phyloP scores from a whole-genome alignment of 92 coral and sea anemone genomes.

The Meandrina meandrites region DNA sequence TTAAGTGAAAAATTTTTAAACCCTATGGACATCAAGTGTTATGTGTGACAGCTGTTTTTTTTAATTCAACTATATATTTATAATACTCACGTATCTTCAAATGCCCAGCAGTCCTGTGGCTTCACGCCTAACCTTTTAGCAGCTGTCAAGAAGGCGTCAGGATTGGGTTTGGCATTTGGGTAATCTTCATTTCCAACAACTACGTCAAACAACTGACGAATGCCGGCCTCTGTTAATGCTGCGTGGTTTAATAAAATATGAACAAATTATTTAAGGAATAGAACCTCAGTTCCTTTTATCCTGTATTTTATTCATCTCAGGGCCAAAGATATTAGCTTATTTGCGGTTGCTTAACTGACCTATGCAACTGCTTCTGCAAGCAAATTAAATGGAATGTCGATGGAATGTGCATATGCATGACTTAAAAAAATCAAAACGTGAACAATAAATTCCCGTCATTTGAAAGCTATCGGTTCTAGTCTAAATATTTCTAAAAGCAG shows the following conservation, averaged over 20 bases:
- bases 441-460: background rate
- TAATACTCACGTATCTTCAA: constrained; percentile 94
- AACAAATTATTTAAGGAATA: background rate
- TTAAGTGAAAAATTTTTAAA: no score
- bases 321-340: no score
- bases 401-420: no score
- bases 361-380: no score
- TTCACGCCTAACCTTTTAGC: constrained; percentile 79
- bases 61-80: background rate
- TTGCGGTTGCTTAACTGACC: no score
- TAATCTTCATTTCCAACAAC: constrained; percentile 95
- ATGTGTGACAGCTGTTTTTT: background rate
- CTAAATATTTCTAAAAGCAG: background rate
- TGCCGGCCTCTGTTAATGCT: constrained; percentile 84
- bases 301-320: background rate
- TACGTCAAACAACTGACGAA: constrained; percentile 83
- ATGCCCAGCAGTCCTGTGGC: constrained; percentile 93
- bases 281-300: background rate
- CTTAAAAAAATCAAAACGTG: no score
- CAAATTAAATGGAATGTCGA: no score
- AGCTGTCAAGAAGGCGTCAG: constrained; percentile 90
- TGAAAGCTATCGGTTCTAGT: background rate
- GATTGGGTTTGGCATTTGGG: constrained; percentile 74
- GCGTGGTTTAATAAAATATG: background rate
- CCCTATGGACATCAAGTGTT: no score